These are phyloP conservation scores for Noctua fimbriata DNA, from an alignment of 2,888 invertebrate genomes.

Conservation along the genomic window DNA sequence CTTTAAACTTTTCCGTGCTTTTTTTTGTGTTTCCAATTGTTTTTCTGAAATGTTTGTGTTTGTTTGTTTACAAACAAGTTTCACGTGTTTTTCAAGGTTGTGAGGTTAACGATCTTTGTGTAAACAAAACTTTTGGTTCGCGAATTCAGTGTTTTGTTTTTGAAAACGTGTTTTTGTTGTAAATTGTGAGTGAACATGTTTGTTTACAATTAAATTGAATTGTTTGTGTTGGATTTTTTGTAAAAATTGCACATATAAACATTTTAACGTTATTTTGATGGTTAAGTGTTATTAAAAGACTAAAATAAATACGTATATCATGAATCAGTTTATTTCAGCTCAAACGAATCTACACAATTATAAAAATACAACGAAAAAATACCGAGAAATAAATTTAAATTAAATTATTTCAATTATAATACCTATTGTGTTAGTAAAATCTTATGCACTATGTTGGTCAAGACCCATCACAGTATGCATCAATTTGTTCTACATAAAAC, in stretches of 20 bases:
- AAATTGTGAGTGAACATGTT: constrained; percentile 13
- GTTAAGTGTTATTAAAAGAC: neutral
- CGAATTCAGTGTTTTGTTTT: neutral
- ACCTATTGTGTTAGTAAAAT: too few relatives aligned
- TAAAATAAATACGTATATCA: too few relatives aligned
- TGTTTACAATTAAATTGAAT: constrained; percentile 25
- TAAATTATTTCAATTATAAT: too few relatives aligned
- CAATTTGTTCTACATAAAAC: too few relatives aligned
- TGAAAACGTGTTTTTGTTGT: neutral
- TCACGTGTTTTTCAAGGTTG: constrained; percentile 66
- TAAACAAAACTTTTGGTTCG: constrained; percentile 41
- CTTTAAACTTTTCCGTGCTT: neutral
- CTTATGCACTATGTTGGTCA: too few relatives aligned
- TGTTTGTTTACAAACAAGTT: constrained; percentile 71
- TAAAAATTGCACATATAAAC: neutral
- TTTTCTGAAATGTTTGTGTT: constrained; percentile 58
- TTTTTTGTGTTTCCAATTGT: constrained; percentile 25
- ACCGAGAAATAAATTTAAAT: too few relatives aligned
- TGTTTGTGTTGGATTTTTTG: neutral
- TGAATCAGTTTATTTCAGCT: too few relatives aligned
- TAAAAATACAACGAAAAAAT: too few relatives aligned
- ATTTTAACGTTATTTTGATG: neutral
- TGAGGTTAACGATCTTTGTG: constrained; percentile 58
- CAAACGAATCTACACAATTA: too few relatives aligned
- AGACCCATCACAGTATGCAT: too few relatives aligned